Base-by-base conservation (phyloP, 2,797 vertebrate genomes). In the Geotrypetes seraphini region DNA sequence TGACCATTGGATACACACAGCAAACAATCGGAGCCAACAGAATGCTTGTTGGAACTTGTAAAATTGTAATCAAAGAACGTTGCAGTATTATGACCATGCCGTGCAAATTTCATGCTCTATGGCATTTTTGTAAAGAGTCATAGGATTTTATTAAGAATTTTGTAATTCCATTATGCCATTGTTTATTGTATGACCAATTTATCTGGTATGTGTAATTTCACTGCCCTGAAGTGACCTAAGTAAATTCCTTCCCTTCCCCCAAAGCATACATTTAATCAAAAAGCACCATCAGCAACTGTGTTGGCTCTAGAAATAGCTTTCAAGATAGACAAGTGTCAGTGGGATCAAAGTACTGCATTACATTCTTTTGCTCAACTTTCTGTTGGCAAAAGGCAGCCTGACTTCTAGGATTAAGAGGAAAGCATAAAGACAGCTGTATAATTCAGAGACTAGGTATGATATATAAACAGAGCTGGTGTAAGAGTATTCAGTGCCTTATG, bases 201-300 rank as follows among this genome's bases (percentile, higher is more conserved):
- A 60, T 62, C 38, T 39, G 38, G 46, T 33, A 25, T 54, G 22
- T 61, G 53, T 60, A 62, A 65, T 70, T 69, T 58, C 44, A 55
- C 28, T 73, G 69, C 63, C 69, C 61, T 70, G 39, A 48, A 49
- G 43, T 60, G 62, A 67, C 62, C 71, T 69, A 36, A 22, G 39
- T 32, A 36, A 69, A 63, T 76, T 67, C 63, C 48, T 65, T 59
- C 49, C n/a, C 55, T 67, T 54, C 45, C 57, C 66, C 54, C 50
- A 58, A 60, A 66, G 63, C 61, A 63, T 33, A 57, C 47, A 30
- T 27, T 24, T 62, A 63, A 54, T 62, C 63, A 61, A 69, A 69
- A 59, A 46, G 53, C 60, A 19, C 51, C 47, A 38, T 64, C 49
- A 43, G 50, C 43, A 49, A 19, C 39, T 44, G 39, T 51, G 53